Evolutionary conservation across 2,888 invertebrate species (phyloP).

Genomic region (Rhingia rostrata): DNA sequence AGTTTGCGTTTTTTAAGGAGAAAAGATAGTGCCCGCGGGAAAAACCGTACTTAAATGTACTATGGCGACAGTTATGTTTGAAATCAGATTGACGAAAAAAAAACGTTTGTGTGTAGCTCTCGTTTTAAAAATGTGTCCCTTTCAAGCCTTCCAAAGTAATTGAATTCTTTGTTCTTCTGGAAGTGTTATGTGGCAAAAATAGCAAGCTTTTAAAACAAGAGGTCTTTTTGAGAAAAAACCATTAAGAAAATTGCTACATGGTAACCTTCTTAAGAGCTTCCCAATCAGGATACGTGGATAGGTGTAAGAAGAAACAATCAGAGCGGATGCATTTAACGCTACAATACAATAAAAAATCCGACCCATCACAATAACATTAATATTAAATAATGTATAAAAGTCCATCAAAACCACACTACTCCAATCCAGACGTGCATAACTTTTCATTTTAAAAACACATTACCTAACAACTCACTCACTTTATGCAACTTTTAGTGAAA

Average conservation of each 20-base stretch:
- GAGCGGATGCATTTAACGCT: conserved; percentile 15
- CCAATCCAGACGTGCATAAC: conserved; percentile 15
- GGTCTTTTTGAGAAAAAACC: conserved; percentile 14
- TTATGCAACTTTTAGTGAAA: conserved; percentile 35
- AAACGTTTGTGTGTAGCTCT: conserved; percentile 21
- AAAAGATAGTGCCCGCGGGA: conserved; percentile 55
- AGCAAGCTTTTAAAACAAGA: conserved; percentile 1
- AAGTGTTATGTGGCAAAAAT: neutral
- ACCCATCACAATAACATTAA: neutral
- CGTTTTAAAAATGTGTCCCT: conserved; percentile 46
- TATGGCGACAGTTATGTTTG: conserved; percentile 16
- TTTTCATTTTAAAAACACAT: conserved; percentile 47
- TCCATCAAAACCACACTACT: conserved; percentile 24
- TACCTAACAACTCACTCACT: conserved; percentile 14
- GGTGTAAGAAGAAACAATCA: neutral
- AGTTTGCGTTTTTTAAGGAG: conserved; percentile 20
- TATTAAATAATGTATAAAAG: neutral
- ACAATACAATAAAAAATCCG: conserved; percentile 1
- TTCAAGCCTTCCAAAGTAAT: conserved; percentile 46
- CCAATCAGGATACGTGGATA: neutral
- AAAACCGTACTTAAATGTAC: conserved; percentile 25
- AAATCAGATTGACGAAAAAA: conserved; percentile 31
- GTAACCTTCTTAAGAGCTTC: neutral
- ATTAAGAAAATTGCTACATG: conserved; percentile 43
- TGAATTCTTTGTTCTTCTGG: conserved; percentile 45